Evolutionary conservation across 2,797 vertebrate genomes (phyloP).

Genomic region (Manis pentadactyla): DNA sequence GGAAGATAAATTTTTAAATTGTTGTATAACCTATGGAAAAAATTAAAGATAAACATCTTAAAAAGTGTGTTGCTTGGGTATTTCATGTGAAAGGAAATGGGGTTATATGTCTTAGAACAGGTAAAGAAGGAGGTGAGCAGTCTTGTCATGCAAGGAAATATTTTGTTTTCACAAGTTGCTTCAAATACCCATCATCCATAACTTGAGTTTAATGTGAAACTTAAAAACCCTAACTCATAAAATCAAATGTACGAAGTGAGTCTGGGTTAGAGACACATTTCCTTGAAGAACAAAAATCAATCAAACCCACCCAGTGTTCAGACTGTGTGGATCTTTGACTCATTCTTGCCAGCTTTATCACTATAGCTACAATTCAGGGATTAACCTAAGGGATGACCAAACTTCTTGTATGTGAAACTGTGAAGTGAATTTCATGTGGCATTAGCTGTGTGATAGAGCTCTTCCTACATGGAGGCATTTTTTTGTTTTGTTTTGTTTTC

Average conservation of each 20-base stretch:
- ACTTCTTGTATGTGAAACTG: background rate
- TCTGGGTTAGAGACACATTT: background rate
- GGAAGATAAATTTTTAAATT: background rate
- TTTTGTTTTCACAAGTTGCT: conserved; percentile 46
- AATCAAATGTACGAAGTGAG: background rate
- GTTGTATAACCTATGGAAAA: background rate
- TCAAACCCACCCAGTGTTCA: background rate
- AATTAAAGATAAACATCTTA: background rate
- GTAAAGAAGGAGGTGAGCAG: background rate
- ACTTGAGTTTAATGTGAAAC: conserved; percentile 11
- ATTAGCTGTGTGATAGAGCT: background rate
- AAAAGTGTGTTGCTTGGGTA: background rate
- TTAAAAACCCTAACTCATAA: background rate
- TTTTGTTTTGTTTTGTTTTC: background rate
- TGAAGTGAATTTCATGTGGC: background rate
- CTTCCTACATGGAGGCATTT: background rate
- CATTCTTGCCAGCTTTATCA: background rate
- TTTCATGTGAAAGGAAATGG: background rate
- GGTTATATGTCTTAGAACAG: background rate
- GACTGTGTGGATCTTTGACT: background rate
- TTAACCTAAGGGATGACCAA: background rate
- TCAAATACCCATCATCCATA: background rate
- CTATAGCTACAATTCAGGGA: background rate
- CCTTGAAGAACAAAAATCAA: background rate
- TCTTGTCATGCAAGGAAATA: background rate